Evolutionary conservation across 30 jellyfish, hydroid and myxozoan species (phyloP).

Genomic region (Sanderia malayensis): DNA sequence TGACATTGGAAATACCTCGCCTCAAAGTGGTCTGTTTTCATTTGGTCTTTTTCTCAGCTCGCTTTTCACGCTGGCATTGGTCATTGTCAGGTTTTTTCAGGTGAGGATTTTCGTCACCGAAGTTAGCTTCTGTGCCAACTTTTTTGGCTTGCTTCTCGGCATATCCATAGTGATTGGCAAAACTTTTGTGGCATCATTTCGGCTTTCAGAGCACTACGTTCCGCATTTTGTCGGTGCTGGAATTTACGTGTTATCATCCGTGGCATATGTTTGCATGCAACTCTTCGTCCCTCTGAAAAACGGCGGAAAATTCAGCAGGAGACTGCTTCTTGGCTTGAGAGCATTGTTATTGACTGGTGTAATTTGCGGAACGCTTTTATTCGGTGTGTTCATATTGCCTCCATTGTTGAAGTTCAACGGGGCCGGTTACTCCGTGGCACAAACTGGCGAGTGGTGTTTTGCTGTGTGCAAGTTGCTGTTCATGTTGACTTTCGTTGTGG

Average conservation of each 20-base stretch:
- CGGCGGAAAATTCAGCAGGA: slow-evolving; percentile 7
- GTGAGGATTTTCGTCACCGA: slow-evolving; percentile 18
- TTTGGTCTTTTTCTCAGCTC: slow-evolving; percentile 74
- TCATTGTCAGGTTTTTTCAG: slow-evolving; percentile 68
- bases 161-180: slow-evolving; percentile 52
- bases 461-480: slow-evolving; percentile 60
- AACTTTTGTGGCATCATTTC: slow-evolving; percentile 71
- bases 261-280: slow-evolving; percentile 54
- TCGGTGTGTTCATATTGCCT: slow-evolving; percentile 62
- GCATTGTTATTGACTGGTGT: slow-evolving; percentile 36
- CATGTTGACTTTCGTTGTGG: slow-evolving; percentile 70
- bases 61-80: slow-evolving; percentile 39
- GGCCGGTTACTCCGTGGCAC: slow-evolving; percentile 55
- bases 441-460: slow-evolving; percentile 85
- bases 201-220: slow-evolving; percentile 50
- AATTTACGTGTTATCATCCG: slow-evolving; percentile 52
- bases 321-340: slow-evolving; percentile 16
- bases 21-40: slow-evolving; percentile 74
- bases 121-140: slow-evolving; percentile 22
- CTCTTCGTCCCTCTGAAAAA: slow-evolving; percentile 18
- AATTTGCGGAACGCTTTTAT: slow-evolving; percentile 42
- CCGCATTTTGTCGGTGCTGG: slow-evolving; percentile 76
- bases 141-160: slow-evolving; percentile 46
- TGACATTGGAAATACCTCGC: slow-evolving; percentile 71
- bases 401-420: slow-evolving; percentile 46